These are phyloP conservation scores for Neopelma chrysocephalum DNA, from an alignment of 2,797 vertebrate genomes.

Conservation along the genomic window DNA sequence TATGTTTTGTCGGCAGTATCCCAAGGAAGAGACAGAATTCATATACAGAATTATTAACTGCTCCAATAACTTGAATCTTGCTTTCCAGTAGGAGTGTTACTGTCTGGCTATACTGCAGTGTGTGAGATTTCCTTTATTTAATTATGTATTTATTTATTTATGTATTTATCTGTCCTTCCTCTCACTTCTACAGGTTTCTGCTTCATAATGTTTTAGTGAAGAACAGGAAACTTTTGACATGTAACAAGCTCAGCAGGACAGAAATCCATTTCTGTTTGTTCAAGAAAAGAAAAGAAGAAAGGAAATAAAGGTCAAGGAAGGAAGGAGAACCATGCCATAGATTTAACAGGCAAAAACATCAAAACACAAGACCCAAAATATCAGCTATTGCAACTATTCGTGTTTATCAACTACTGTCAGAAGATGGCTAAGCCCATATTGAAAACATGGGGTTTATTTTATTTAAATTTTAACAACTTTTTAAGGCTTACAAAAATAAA, in stretches of 20 bases:
- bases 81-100: not conserved
- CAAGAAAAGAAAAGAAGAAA: not conserved
- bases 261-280: not conserved
- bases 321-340: not conserved
- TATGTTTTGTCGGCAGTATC: not conserved
- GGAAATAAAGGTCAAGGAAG: not conserved
- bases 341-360: not conserved
- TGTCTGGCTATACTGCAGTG: not conserved
- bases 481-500: not conserved
- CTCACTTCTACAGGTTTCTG: not conserved
- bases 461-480: not conserved
- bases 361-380: not conserved
- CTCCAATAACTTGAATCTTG: not conserved
- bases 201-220: not conserved
- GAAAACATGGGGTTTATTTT: not conserved
- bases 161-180: not conserved
- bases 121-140: not conserved
- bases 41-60: not conserved
- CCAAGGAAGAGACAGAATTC: not conserved
- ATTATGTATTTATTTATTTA: not conserved
- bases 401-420: not conserved
- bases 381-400: not conserved
- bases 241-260: not conserved
- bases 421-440: not conserved
- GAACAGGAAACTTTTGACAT: not conserved